These are phyloP conservation scores for Urosaurus nigricauda DNA, from an alignment of 2,797 vertebrate species.

Conservation along the genomic window DNA sequence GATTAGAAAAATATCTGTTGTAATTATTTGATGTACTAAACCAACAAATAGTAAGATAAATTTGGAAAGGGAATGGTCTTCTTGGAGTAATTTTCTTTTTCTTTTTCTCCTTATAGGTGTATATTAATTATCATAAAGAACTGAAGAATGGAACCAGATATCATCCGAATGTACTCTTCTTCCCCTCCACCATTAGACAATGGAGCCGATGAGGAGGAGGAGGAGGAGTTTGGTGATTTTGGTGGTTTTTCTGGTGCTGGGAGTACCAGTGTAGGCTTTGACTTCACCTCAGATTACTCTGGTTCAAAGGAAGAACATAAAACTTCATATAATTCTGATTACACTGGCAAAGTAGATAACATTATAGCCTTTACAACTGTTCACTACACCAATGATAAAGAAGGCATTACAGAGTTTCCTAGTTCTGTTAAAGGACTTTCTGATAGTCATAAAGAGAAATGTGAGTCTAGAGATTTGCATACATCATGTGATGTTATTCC, in stretches of 20 bases:
- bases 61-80: neutral
- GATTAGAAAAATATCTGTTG: no score
- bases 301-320: slow-evolving; percentile 84
- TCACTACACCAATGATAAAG: slow-evolving; percentile 77
- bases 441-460: slow-evolving; percentile 80
- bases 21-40: no score
- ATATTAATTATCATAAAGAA: slow-evolving; percentile 71
- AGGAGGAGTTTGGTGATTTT: slow-evolving; percentile 91
- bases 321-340: slow-evolving; percentile 79
- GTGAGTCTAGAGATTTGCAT: slow-evolving; percentile 76
- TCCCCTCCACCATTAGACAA: slow-evolving; percentile 90
- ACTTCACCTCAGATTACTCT: slow-evolving; percentile 78
- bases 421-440: slow-evolving; percentile 77
- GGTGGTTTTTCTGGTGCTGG: slow-evolving; percentile 85
- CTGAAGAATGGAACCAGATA: slow-evolving; percentile 90
- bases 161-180: slow-evolving; percentile 89
- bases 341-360: slow-evolving; percentile 79
- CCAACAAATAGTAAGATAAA: no score
- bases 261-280: slow-evolving; percentile 81
- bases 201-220: slow-evolving; percentile 88
- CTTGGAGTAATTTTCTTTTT: slow-evolving; percentile 7
- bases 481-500: slow-evolving; percentile 59
- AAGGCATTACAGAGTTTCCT: slow-evolving; percentile 74
- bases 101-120: slow-evolving; percentile 75
- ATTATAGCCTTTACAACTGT: slow-evolving; percentile 81